Percentiles rank a stretch among this genome's conserved stretches.
phyloP scores from a whole-genome alignment of 2,113 vertebrate species.

The Ameiurus melas region DNA sequence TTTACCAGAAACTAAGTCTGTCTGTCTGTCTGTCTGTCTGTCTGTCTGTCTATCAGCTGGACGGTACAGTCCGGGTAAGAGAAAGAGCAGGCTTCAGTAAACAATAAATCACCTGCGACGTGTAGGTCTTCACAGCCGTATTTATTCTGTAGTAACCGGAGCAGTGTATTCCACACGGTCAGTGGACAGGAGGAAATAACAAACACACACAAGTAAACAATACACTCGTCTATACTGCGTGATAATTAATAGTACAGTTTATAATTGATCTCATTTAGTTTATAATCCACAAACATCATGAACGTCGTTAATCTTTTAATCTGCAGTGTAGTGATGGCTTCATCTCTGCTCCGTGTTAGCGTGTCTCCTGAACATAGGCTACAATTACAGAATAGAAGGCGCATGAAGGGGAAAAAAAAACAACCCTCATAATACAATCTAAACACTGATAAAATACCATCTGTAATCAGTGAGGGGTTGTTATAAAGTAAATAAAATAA shows the following conservation, averaged over 20 bases:
- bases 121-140: conserved; percentile 17
- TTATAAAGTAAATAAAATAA: conserved; percentile 10
- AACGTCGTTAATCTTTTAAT: neutral
- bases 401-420: neutral
- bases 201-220: neutral
- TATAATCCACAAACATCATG: neutral
- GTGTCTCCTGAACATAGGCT: neutral
- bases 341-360: neutral
- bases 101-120: neutral
- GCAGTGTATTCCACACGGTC: conserved; percentile 21
- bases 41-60: no score
- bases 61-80: neutral
- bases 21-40: no score
- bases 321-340: neutral
- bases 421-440: neutral
- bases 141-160: conserved; percentile 34
- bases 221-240: neutral
- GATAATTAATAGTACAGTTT: neutral
- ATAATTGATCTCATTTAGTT: neutral
- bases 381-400: neutral
- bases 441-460: neutral
- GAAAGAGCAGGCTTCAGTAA: neutral
- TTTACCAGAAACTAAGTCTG: no score
- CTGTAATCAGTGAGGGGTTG: neutral
- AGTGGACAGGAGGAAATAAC: neutral